Conservation (phyloP, 2,113 vertebrate genomes). For the Anolis carolinensis region DNA sequence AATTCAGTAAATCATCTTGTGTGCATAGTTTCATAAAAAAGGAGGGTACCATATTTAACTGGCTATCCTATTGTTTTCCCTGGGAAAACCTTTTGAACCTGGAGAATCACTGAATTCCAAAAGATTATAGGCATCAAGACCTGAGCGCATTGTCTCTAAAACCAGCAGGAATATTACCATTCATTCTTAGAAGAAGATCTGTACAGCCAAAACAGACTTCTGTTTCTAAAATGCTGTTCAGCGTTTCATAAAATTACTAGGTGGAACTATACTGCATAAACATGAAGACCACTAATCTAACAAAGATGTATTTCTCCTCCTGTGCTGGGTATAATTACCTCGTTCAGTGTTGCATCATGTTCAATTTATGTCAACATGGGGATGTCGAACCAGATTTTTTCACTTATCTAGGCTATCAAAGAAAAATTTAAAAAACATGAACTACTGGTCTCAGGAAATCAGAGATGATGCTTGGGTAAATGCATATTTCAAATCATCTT, state of each 20-base stretch:
- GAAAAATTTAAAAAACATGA: conserved; percentile 12
- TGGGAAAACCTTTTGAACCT: background rate
- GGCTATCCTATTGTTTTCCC: background rate
- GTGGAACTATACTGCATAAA: conserved; percentile 50
- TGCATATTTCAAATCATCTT: background rate
- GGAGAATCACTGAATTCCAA: background rate
- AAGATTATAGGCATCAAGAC: background rate
- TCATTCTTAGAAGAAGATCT: conserved; percentile 30
- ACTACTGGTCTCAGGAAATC: conserved; percentile 15
- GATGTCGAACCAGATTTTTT: conserved; percentile 40
- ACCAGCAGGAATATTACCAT: conserved; percentile 1
- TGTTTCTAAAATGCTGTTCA: conserved; percentile 36
- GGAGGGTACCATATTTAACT: too few species aligned
- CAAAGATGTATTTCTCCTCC: conserved; percentile 51
- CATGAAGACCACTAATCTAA: conserved; percentile 51
- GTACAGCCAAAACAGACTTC: conserved; percentile 11
- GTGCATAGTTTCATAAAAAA: background rate
- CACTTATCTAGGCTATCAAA: conserved; percentile 41
- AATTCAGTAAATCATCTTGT: background rate
- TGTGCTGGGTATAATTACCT: conserved; percentile 50
- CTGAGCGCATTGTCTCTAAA: background rate
- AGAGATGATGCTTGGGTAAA: background rate
- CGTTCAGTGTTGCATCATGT: conserved; percentile 52
- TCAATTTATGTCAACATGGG: conserved; percentile 55
- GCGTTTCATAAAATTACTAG: conserved; percentile 55